These are phyloP conservation scores for Pterostichus madidus DNA, from an alignment of 2,888 invertebrate genomes.

Conservation along the genomic window DNA sequence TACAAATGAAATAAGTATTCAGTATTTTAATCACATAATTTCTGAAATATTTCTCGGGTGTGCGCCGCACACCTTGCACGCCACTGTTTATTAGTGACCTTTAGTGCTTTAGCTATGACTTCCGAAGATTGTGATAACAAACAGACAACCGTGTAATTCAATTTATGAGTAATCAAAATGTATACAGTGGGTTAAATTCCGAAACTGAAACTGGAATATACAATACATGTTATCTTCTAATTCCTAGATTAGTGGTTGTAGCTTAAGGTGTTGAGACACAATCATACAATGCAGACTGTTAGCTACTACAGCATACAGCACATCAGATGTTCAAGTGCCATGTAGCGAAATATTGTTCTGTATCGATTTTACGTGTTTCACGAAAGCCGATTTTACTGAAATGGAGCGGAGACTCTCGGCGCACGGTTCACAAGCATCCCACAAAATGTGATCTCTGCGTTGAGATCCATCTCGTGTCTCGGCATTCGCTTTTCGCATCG, in stretches of 20 bases:
- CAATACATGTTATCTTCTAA: conserved; percentile 23
- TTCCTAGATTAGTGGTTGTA: conserved; percentile 18
- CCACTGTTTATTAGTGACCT: no score
- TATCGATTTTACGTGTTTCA: conserved; percentile 47
- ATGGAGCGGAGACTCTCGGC: background rate
- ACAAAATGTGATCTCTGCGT: conserved; percentile 39
- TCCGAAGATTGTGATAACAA: conserved; percentile 24
- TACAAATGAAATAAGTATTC: no score
- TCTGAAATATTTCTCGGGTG: no score
- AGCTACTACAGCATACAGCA: background rate
- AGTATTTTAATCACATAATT: no score
- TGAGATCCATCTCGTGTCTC: conserved; percentile 9
- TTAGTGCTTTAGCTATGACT: conserved; percentile 35
- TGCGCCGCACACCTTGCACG: no score
- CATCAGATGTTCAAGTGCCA: conserved; percentile 42
- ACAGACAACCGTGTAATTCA: conserved; percentile 32
- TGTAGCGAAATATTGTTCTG: conserved; percentile 49
- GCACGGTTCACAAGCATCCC: conserved; percentile 22
- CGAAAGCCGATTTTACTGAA: conserved; percentile 41
- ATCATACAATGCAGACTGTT: conserved; percentile 6
- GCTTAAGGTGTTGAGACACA: background rate
- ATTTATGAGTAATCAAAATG: conserved; percentile 42
- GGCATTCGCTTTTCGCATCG: conserved; percentile 25
- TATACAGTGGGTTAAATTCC: conserved; percentile 15
- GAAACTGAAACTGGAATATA: conserved; percentile 44